phyloP scores from a whole-genome alignment of 2,888 invertebrate genomes.

The Ochlodes sylvanus region DNA sequence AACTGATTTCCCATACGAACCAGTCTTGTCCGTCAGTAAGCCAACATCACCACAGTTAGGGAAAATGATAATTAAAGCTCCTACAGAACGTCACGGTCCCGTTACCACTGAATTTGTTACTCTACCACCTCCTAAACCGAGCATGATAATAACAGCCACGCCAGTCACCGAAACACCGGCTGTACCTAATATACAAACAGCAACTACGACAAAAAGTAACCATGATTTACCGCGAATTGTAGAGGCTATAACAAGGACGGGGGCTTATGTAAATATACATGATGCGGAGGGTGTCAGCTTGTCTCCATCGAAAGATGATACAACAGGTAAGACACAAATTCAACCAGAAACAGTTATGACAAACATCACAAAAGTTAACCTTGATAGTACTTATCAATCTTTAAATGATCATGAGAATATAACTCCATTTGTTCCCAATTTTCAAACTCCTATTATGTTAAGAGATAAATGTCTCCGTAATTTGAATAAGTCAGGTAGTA shows the following conservation, averaged over 20 bases:
- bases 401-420: conserved; percentile 61
- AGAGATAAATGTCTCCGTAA: conserved; percentile 67
- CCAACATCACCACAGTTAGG: conserved; percentile 88
- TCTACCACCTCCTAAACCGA: conserved; percentile 83
- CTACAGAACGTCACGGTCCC: conserved; percentile 71
- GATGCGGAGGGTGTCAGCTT: conserved; percentile 86
- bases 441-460: conserved; percentile 76
- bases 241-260: conserved; percentile 80
- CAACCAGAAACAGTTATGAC: conserved; percentile 45
- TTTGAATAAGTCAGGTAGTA: conserved; percentile 62
- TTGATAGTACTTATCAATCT: conserved; percentile 57
- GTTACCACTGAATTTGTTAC: conserved; percentile 84
- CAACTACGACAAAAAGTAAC: conserved; percentile 59
- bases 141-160: conserved; percentile 87
- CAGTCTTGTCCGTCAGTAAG: conserved; percentile 68
- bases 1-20: conserved; percentile 77
- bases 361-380: conserved; percentile 52
- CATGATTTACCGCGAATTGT: conserved; percentile 74
- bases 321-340: conserved; percentile 87
- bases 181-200: conserved; percentile 50
- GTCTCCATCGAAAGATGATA: conserved; percentile 86
- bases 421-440: conserved; percentile 76
- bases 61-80: conserved; percentile 87
- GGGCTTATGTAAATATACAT: conserved; percentile 90
- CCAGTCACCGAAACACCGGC: conserved; percentile 70